Evolutionary conservation across 1,140 invertebrate species (phyloP).

Genomic region (Lamellibrachia luymesi): DNA sequence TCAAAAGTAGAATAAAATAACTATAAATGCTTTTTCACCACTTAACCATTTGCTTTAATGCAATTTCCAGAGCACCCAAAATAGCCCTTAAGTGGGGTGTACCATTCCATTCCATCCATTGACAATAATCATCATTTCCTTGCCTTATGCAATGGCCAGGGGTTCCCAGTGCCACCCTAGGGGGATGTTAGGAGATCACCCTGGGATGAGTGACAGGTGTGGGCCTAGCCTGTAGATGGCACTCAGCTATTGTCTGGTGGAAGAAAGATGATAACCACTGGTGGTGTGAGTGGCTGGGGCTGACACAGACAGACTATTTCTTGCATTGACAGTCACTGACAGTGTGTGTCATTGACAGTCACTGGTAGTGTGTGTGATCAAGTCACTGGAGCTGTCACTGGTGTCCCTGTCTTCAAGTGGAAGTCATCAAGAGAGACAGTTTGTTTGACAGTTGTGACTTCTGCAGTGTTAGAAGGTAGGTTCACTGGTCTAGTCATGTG

Average conservation of each 20-base stretch:
- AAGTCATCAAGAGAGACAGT: background rate
- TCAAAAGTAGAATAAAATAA: background rate
- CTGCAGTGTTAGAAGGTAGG: background rate
- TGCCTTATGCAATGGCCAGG: background rate
- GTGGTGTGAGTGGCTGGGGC: background rate
- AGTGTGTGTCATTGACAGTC: background rate
- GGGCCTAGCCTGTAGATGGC: background rate
- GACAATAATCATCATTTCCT: background rate
- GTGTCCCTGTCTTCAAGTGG: background rate
- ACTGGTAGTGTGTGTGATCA: background rate
- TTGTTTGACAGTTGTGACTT: background rate
- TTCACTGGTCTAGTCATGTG: background rate
- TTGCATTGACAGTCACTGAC: background rate
- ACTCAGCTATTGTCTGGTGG: background rate
- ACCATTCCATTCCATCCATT: background rate
- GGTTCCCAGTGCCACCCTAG: background rate
- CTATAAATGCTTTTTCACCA: background rate
- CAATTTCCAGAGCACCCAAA: no score
- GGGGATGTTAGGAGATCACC: background rate
- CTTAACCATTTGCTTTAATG: background rate
- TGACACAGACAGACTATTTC: background rate
- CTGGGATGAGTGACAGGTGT: background rate
- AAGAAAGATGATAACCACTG: background rate
- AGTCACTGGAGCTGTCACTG: background rate
- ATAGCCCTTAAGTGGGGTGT: background rate